These are phyloP conservation scores for Lithobates sylvaticus DNA, from an alignment of 2,797 vertebrate species.

Conservation along the genomic window DNA sequence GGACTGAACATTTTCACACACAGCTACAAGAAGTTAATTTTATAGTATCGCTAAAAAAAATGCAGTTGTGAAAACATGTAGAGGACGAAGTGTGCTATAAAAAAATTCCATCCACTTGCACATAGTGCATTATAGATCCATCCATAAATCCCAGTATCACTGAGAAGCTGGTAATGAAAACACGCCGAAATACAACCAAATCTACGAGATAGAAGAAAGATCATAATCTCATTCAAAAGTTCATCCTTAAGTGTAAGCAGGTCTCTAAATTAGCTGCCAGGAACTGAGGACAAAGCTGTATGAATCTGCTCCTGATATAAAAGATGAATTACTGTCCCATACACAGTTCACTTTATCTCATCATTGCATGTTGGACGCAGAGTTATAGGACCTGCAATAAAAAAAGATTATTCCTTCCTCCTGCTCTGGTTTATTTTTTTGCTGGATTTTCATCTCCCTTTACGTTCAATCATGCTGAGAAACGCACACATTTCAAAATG, in stretches of 20 bases:
- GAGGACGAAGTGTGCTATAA: constrained; percentile 31
- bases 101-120: constrained; percentile 57
- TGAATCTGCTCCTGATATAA: constrained; percentile 57
- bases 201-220: constrained; percentile 59
- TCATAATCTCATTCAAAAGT: constrained; percentile 62
- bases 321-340: constrained; percentile 62
- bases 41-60: constrained; percentile 28
- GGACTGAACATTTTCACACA: neutral
- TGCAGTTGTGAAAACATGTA: constrained; percentile 13
- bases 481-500: constrained; percentile 54
- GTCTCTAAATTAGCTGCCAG: constrained; percentile 63
- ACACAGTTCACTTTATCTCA: constrained; percentile 61
- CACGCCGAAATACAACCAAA: constrained; percentile 55
- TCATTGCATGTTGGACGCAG: constrained; percentile 54
- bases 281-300: constrained; percentile 45
- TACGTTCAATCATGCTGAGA: constrained; percentile 41
- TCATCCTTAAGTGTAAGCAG: constrained; percentile 60
- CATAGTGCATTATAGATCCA: constrained; percentile 50
- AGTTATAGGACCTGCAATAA: constrained; percentile 59
- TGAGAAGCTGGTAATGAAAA: constrained; percentile 58
- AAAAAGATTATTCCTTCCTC: constrained; percentile 59
- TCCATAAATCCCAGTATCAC: constrained; percentile 59
- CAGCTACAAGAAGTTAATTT: constrained; percentile 3
- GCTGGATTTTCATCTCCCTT: constrained; percentile 29
- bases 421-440: constrained; percentile 44